phyloP scores from a whole-genome alignment of 2,113 vertebrate genomes.

The Isichthys henryi region DNA sequence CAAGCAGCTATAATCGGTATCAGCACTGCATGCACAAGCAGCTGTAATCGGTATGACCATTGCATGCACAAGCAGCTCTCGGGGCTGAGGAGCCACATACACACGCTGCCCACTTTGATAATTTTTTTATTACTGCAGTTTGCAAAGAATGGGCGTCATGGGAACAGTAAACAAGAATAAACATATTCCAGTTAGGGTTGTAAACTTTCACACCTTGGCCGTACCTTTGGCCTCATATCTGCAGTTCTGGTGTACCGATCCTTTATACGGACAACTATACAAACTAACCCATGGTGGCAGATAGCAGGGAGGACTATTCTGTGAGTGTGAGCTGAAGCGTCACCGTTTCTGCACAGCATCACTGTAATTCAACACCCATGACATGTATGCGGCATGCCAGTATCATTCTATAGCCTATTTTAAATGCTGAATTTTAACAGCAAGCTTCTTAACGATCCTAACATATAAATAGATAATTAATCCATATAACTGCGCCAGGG shows the following conservation, averaged over 20 bases:
- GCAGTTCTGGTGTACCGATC: not conserved
- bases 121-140: not conserved
- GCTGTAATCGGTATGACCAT: not conserved
- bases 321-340: not conserved
- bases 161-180: not conserved
- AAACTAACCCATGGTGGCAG: not conserved
- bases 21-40: not conserved
- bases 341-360: not conserved
- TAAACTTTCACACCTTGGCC: not conserved
- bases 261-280: not conserved
- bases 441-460: not conserved
- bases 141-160: not conserved
- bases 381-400: not conserved
- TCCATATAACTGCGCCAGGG: not conserved
- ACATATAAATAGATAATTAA: not conserved
- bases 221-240: not conserved
- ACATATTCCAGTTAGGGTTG: not conserved
- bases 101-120: not conserved
- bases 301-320: not conserved
- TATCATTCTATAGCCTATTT: too few species aligned
- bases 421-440: too few species aligned
- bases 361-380: not conserved
- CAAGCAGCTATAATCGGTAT: not conserved
- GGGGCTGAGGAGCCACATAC: not conserved
- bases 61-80: not conserved